Evolutionary conservation across 2,888 invertebrate species (phyloP).

Genomic region (Plebejus anna): DNA sequence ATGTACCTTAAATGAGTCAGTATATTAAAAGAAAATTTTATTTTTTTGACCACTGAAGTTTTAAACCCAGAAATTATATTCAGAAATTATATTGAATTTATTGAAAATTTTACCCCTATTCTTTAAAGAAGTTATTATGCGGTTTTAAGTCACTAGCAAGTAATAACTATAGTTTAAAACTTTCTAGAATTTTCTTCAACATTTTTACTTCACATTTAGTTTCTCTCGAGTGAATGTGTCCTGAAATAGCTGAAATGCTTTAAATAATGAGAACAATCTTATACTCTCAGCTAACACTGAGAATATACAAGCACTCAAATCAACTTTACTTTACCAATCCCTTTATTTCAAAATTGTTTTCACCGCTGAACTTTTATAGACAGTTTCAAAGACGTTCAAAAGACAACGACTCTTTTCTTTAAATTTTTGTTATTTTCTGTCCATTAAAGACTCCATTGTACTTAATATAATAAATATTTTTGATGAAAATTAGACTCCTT

Average conservation of each 20-base stretch:
- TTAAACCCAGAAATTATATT: too few relatives aligned
- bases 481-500: not conserved
- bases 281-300: not conserved
- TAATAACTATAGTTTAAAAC: not conserved
- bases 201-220: not conserved
- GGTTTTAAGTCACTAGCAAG: not conserved
- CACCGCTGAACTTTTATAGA: not conserved
- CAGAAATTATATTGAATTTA: not conserved
- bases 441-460: not conserved
- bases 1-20: too few relatives aligned
- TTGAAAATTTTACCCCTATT: not conserved
- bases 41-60: too few relatives aligned
- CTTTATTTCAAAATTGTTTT: slow-evolving; percentile 1
- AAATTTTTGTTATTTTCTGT: not conserved
- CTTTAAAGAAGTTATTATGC: not conserved
- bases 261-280: slow-evolving; percentile 5
- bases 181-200: not conserved
- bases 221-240: not conserved
- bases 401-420: not conserved
- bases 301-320: slow-evolving; percentile 15
- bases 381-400: not conserved
- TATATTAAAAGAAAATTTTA: too few relatives aligned
- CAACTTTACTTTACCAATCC: not conserved
- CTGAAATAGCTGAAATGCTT: not conserved
- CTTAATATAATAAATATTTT: not conserved